A percentile compares a stretch with the other conserved stretches of the same genome.
Conservation (phyloP, 2,797 vertebrate genomes). For the Simalia tracyae region DNA sequence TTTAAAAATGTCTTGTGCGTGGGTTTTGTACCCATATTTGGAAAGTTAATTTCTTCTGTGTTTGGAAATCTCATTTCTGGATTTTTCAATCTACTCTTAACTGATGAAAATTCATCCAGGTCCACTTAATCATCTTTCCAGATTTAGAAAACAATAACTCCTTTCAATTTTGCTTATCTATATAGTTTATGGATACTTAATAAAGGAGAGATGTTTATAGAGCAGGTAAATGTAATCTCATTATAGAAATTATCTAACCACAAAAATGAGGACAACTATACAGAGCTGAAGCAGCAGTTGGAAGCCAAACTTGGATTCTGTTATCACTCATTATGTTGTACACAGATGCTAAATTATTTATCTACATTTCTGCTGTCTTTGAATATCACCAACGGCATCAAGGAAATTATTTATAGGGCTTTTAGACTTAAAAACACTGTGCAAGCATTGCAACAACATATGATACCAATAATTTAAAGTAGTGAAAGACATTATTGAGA, state of each 20-base stretch:
- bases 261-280: neutral
- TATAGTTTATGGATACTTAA: slow-evolving; percentile 10
- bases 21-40: neutral
- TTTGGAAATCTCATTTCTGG: neutral
- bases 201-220: neutral
- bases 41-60: neutral
- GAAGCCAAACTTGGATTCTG: slow-evolving; percentile 41
- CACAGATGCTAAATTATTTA: slow-evolving; percentile 41
- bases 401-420: slow-evolving; percentile 5
- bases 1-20: neutral
- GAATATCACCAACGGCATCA: neutral
- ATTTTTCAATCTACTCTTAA: neutral
- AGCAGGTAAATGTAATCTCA: slow-evolving; percentile 22
- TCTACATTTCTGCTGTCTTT: slow-evolving; percentile 30
- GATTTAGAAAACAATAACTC: neutral
- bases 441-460: slow-evolving; percentile 14
- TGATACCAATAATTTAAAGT: neutral
- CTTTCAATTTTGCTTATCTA: slow-evolving; percentile 6
- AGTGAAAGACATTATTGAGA: slow-evolving; percentile 2
- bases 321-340: slow-evolving; percentile 18
- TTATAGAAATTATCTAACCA: slow-evolving; percentile 32
- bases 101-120: neutral
- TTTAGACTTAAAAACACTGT: slow-evolving; percentile 4
- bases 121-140: neutral
- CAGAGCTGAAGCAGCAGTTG: slow-evolving; percentile 30